phyloP scores from a whole-genome alignment of 2,797 vertebrate genomes.

The Liasis olivaceus region DNA sequence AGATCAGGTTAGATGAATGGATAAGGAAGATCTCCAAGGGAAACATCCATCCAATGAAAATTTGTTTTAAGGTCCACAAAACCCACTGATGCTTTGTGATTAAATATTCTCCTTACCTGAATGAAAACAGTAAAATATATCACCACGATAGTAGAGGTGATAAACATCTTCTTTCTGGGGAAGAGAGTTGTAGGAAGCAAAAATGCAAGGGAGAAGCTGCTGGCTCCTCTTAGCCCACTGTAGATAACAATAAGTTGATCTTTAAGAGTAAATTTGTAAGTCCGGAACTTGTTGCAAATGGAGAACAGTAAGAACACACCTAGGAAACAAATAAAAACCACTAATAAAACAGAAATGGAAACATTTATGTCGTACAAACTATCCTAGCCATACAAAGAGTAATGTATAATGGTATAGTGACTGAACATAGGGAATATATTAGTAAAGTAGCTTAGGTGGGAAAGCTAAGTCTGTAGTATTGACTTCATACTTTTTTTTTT shows the following conservation, averaged over 20 bases:
- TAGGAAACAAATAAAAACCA: slow-evolving; percentile 59
- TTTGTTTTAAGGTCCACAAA: neutral
- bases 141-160: slow-evolving; percentile 88
- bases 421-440: neutral
- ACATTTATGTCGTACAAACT: neutral
- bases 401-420: neutral
- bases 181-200: slow-evolving; percentile 85
- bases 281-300: slow-evolving; percentile 93
- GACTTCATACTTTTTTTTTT: too few species aligned
- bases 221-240: slow-evolving; percentile 91
- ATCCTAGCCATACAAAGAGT: neutral
- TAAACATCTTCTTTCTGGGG: slow-evolving; percentile 86
- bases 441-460: neutral
- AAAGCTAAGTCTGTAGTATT: neutral
- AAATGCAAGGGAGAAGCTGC: slow-evolving; percentile 93
- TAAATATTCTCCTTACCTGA: slow-evolving; percentile 79
- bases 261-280: slow-evolving; percentile 89
- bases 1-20: neutral
- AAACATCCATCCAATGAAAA: neutral
- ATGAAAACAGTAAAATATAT: slow-evolving; percentile 95
- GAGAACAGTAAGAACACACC: slow-evolving; percentile 90
- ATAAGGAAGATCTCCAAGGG: neutral
- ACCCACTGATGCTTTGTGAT: neutral
- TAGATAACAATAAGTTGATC: slow-evolving; percentile 94
- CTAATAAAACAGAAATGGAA: slow-evolving; percentile 38